Evolutionary conservation across 2,888 invertebrate species (phyloP), one percentile per base, ranked within the genome.

Genomic region (Abscondita cerata): DNA sequence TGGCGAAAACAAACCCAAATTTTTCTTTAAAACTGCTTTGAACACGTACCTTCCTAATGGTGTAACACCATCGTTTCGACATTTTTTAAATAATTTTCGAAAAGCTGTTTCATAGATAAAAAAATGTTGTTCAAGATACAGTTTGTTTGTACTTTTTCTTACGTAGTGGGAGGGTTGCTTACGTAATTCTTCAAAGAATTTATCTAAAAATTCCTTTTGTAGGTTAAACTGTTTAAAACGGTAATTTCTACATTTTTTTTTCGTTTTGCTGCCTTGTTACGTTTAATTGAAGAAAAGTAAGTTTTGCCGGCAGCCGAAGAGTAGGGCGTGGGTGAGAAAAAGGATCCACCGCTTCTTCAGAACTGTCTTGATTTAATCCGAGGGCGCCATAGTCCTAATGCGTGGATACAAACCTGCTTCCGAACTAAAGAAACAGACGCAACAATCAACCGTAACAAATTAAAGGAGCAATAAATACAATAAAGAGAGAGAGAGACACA

Each of bases 141-240:
- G 15, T 34, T 55, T 55, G 6, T 40, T 5, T 1, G 55, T 36
- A 46, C 19, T 12, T 13, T 13, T 5, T 5, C 25, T 31, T n/a
- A 40, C 47, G 44, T 55, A 55, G 18, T 47, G 55, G 1, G 46
- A 46, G 6, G 55, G 47, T 5, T 40, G 9, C 36, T 55, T 55
- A 1, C 36, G 34, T 47, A 72, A 56, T 33, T 55, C n/a, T 13
- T 65, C 36, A 20, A 70, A 63, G 60, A 68, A 68, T 13, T 25
- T 15, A 33, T 41, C 52, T 36, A 64, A 52, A 40, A 16, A 6
- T n/a, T 15, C 6, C 4, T 19, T 5, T 6, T 12, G 8, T 12
- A n/a, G n/a, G n/a, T 6, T 31, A 6, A 31, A 31, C 5, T 31
- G 5, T 31, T 31, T 31, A 31, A 5, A 9, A 9, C n/a, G 38